phyloP scores from a whole-genome alignment of 2,888 invertebrate species.

The Epiperipatus broadwayi region DNA sequence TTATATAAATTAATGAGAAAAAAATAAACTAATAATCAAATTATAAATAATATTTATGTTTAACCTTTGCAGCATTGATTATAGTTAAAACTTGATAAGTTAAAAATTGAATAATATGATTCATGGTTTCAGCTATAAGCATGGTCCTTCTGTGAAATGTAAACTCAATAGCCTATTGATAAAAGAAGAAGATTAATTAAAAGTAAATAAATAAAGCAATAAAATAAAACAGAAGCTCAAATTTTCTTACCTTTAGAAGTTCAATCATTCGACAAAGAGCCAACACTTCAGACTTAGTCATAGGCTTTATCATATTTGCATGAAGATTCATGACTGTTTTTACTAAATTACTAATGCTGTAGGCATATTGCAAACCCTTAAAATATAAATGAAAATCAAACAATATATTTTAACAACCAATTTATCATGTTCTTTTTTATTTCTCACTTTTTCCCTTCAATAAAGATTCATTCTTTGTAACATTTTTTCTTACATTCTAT shows the following conservation, averaged over 20 bases:
- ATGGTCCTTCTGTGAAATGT: slow-evolving; percentile 47
- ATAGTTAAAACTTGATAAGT: slow-evolving; percentile 49
- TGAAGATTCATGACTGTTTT: slow-evolving; percentile 46
- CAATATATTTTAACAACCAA: slow-evolving; percentile 22
- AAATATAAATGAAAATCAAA: slow-evolving; percentile 14
- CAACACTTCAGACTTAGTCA: slow-evolving; percentile 52
- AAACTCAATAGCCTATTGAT: slow-evolving; percentile 44
- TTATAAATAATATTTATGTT: not conserved
- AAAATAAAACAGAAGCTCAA: not conserved
- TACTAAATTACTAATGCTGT: slow-evolving; percentile 40
- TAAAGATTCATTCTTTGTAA: no score
- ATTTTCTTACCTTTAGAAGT: slow-evolving; percentile 40
- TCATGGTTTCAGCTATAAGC: slow-evolving; percentile 48
- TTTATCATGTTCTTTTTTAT: not conserved
- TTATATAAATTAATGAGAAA: not conserved
- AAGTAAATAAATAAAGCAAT: slow-evolving; percentile 1
- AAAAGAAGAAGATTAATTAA: slow-evolving; percentile 11
- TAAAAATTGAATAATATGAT: slow-evolving; percentile 58
- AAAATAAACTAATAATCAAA: not conserved
- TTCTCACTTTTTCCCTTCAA: no score
- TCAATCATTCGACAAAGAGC: slow-evolving; percentile 60
- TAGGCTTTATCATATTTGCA: slow-evolving; percentile 47
- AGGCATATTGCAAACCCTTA: slow-evolving; percentile 46
- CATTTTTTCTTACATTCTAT: no score
- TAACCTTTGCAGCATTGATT: slow-evolving; percentile 45